A percentile compares a stretch with the other conserved stretches of the same genome.
Conservation (phyloP, 1,140 invertebrate species). For the Onthophagus taurus region DNA sequence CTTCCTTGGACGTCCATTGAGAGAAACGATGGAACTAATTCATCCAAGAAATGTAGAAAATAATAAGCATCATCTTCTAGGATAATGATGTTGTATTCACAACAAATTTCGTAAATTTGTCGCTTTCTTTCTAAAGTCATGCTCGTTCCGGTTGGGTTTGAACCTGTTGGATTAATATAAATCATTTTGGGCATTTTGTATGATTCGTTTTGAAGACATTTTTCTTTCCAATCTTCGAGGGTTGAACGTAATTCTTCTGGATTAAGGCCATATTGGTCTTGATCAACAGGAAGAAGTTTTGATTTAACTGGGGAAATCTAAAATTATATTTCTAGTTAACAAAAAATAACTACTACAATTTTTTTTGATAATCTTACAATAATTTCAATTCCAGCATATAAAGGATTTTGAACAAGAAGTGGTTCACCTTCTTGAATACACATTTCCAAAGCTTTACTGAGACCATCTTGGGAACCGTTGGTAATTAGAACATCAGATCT, state of each 20-base stretch:
- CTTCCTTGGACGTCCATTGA: conserved; percentile 67
- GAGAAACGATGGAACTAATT: conserved; percentile 55
- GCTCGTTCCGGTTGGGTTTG: conserved; percentile 62
- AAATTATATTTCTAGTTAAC: too few relatives aligned
- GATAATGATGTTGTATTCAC: conserved; percentile 66
- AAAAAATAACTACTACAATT: not conserved
- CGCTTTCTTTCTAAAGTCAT: conserved; percentile 54
- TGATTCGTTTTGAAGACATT: conserved; percentile 32
- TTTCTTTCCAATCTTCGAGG: conserved; percentile 39
- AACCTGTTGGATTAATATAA: conserved; percentile 50
- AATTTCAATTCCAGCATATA: conserved; percentile 58
- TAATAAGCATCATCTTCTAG: conserved; percentile 77
- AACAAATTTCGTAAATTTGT: conserved; percentile 65
- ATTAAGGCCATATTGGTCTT: conserved; percentile 45
- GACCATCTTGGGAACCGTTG: conserved; percentile 64
- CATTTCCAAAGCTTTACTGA: conserved; percentile 62
- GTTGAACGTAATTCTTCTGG: conserved; percentile 39
- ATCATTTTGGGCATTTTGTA: conserved; percentile 50
- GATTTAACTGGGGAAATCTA: conserved; percentile 44
- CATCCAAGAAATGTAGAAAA: conserved; percentile 59
- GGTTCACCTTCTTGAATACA: conserved; percentile 56
- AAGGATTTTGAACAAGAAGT: conserved; percentile 57
- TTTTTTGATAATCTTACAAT: conserved; percentile 48
- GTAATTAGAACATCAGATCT: conserved; percentile 55
- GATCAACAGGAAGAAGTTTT: conserved; percentile 41